These are phyloP conservation scores for Athalia rosae DNA, from an alignment of 2,888 invertebrate genomes.

Conservation along the genomic window DNA sequence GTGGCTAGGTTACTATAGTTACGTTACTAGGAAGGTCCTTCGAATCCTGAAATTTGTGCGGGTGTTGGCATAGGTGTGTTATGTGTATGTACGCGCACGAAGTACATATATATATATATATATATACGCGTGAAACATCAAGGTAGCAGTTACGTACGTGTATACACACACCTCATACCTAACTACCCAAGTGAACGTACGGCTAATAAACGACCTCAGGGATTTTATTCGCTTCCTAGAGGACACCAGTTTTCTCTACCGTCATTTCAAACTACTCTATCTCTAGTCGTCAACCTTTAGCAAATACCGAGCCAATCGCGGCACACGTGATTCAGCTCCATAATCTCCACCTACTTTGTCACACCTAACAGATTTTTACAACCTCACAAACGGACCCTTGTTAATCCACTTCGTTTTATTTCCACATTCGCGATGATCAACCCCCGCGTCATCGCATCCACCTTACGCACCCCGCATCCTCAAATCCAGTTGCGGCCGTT, in stretches of 20 bases:
- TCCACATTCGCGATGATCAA: neutral
- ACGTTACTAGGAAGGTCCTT: no score
- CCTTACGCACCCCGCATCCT: neutral
- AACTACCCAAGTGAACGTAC: neutral
- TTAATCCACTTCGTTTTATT: neutral
- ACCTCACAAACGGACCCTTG: neutral
- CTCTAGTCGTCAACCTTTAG: no score
- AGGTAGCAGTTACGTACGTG: neutral
- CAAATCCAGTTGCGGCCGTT: neutral
- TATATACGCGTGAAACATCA: neutral
- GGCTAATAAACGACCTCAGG: conserved; percentile 58
- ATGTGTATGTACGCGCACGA: no score
- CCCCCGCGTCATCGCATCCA: no score
- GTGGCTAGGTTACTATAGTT: no score
- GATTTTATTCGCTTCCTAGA: conserved; percentile 50
- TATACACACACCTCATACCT: neutral
- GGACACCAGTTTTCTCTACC: neutral
- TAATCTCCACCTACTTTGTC: neutral
- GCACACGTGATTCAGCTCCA: no score
- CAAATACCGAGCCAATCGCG: no score
- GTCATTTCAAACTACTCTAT: no score
- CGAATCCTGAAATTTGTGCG: no score
- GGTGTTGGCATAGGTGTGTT: no score
- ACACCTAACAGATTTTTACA: conserved; percentile 21
- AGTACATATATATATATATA: no score